Conservation (phyloP, 2,888 invertebrate species). For the Rhaphigaster nebulosa region DNA sequence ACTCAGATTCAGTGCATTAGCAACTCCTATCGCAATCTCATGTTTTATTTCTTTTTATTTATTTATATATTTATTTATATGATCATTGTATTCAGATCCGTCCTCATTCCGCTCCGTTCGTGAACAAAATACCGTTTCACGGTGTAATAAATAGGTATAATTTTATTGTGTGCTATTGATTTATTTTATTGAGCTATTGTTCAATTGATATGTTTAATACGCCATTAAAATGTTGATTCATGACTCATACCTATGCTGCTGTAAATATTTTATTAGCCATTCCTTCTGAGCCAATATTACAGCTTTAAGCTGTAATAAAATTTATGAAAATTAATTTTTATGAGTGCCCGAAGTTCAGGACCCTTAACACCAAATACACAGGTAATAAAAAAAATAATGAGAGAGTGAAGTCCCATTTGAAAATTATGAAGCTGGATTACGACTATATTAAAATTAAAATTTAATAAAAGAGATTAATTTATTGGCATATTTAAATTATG, state of each 20-base stretch:
- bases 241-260: background rate
- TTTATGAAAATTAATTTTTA: background rate
- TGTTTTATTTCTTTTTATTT: background rate
- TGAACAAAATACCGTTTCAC: background rate
- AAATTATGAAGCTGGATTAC: background rate
- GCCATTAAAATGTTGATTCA: background rate
- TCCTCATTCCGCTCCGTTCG: background rate
- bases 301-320: background rate
- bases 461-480: background rate
- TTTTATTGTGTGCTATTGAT: background rate
- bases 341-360: background rate
- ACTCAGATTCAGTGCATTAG: slow-evolving; percentile 3
- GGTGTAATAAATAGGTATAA: background rate
- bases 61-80: slow-evolving; percentile 21
- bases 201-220: background rate
- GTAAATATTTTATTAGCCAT: slow-evolving; percentile 21
- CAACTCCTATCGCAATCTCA: background rate
- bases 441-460: background rate
- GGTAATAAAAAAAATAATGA: background rate
- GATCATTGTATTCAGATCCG: slow-evolving; percentile 23
- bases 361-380: background rate
- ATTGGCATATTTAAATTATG: background rate
- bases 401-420: background rate
- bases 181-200: slow-evolving; percentile 10
- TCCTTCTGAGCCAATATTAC: background rate